A percentile compares a stretch with the other conserved stretches of the same genome.
These are phyloP conservation scores for Vimba vimba DNA, from an alignment of 2,113 vertebrate genomes.

Conservation along the genomic window DNA sequence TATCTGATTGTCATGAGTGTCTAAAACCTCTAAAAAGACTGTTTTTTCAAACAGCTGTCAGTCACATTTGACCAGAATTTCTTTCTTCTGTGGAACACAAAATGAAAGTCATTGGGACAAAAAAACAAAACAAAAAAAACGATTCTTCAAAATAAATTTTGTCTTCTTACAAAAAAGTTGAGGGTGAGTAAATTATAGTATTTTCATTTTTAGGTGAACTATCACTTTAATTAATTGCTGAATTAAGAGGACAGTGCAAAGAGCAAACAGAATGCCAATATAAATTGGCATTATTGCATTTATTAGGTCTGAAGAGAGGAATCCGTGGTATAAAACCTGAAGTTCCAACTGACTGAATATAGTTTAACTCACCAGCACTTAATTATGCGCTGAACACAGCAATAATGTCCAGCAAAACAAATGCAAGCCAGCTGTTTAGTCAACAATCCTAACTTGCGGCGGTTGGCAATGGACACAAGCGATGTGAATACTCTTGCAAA, in stretches of 20 bases:
- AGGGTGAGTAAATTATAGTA: neutral
- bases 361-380: neutral
- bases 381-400: neutral
- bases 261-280: neutral
- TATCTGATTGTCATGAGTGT: neutral
- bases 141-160: no score
- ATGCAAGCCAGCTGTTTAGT: constrained; percentile 31
- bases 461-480: neutral
- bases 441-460: constrained; percentile 1
- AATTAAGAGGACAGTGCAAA: neutral
- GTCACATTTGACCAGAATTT: neutral
- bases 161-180: neutral
- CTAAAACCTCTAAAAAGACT: neutral
- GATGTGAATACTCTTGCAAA: constrained; percentile 2
- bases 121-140: no score
- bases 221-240: neutral
- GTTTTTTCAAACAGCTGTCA: neutral
- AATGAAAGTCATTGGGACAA: neutral
- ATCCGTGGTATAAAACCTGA: neutral
- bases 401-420: constrained; percentile 21
- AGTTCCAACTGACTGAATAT: constrained; percentile 6
- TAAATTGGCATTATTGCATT: neutral
- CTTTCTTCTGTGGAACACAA: neutral
- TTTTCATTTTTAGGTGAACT: neutral
- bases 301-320: neutral